A percentile compares a stretch with the other conserved stretches of the same genome.
phyloP scores from a whole-genome alignment of 2,888 invertebrate genomes.

The Thalpophila matura region DNA sequence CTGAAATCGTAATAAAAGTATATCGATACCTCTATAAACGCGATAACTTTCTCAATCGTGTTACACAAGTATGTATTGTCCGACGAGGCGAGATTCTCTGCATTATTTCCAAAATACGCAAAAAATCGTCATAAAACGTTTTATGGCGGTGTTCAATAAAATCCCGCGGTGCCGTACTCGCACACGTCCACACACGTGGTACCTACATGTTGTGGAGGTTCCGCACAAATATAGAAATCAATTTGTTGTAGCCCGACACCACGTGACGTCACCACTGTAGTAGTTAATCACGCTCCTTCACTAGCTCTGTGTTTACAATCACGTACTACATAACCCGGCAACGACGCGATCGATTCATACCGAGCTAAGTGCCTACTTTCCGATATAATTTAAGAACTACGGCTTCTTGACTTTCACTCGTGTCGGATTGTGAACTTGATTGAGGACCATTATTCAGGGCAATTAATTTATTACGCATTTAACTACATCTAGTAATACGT shows the following conservation, averaged over 20 bases:
- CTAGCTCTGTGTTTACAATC: background rate
- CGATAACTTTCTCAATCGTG: background rate
- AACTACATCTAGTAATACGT: background rate
- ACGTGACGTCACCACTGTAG: conserved; percentile 1
- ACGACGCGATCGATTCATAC: conserved; percentile 3
- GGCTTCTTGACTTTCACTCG: background rate
- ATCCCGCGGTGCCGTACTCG: background rate
- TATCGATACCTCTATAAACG: background rate
- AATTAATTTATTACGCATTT: background rate
- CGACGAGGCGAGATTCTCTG: background rate
- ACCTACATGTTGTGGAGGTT: background rate
- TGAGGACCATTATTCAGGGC: conserved; percentile 1
- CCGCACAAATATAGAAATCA: conserved; percentile 21
- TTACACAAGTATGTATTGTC: background rate
- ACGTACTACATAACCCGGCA: conserved; percentile 1
- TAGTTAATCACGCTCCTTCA: background rate
- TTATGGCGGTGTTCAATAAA: conserved; percentile 40
- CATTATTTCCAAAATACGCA: conserved; percentile 16
- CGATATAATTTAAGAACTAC: background rate
- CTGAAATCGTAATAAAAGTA: no score
- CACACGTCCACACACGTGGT: background rate
- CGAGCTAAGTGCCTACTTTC: background rate
- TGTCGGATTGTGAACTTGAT: background rate
- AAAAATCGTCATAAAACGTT: conserved; percentile 26
- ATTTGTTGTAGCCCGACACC: conserved; percentile 6